Percentiles rank a stretch among this genome's conserved stretches.
Conservation (phyloP, 2,113 vertebrate genomes). For the Cariama cristata region DNA sequence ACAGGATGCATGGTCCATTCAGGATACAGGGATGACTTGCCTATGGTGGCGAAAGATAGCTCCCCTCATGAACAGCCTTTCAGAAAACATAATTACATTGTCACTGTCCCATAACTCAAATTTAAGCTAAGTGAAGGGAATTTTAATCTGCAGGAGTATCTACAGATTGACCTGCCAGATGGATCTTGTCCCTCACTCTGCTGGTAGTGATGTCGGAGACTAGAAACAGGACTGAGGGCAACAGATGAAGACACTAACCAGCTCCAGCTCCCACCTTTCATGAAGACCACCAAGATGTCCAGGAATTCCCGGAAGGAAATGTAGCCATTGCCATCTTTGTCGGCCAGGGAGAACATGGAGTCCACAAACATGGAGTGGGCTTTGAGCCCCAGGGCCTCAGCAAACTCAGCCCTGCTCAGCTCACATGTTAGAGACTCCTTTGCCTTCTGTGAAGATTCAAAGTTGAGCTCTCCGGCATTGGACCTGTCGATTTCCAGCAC, state of each 20-base stretch:
- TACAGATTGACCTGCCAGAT: neutral
- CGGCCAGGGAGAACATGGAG: constrained; percentile 94
- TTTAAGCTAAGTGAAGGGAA: neutral
- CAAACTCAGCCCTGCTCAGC: constrained; percentile 90
- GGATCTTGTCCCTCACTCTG: neutral
- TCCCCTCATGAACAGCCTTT: neutral
- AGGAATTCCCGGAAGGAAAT: constrained; percentile 95
- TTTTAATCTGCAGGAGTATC: neutral
- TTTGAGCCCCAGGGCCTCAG: constrained; percentile 89
- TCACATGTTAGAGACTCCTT: constrained; percentile 89
- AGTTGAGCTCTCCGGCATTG: constrained; percentile 80
- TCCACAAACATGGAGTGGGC: constrained; percentile 90
- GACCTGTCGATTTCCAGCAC: constrained; percentile 88
- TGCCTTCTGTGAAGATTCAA: constrained; percentile 78
- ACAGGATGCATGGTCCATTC: neutral
- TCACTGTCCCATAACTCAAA: neutral
- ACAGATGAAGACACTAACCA: neutral
- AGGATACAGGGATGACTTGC: neutral
- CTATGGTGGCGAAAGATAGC: neutral
- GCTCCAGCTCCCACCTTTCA: constrained; percentile 86
- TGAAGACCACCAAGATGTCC: constrained; percentile 93
- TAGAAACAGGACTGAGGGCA: neutral
- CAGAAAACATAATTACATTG: neutral
- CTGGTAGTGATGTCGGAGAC: neutral
- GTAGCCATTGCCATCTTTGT: constrained; percentile 96